Conservation (phyloP, 1,140 invertebrate species). For the Drosophila nigromelanica region DNA sequence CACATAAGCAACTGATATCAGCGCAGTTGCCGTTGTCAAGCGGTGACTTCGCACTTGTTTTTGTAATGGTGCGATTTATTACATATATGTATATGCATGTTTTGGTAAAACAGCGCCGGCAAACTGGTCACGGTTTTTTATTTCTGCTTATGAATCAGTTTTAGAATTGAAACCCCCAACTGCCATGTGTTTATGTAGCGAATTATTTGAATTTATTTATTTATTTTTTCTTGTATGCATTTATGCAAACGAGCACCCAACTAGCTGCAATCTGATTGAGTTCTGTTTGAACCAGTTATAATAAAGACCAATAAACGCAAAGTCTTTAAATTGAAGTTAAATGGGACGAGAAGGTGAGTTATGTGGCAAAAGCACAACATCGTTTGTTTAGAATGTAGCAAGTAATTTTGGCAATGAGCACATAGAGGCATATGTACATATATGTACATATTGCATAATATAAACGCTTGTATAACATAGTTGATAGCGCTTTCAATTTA, state of each 20-base stretch:
- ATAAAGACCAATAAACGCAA: slow-evolving; percentile 10
- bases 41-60: neutral
- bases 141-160: slow-evolving; percentile 33
- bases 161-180: neutral
- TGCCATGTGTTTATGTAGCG: slow-evolving; percentile 21
- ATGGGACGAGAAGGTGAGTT: slow-evolving; percentile 7
- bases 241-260: neutral
- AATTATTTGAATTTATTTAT: neutral
- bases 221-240: neutral
- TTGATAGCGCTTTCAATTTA: slow-evolving; percentile 18
- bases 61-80: neutral
- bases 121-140: slow-evolving; percentile 22
- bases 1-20: neutral
- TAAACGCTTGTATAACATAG: slow-evolving; percentile 30
- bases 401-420: slow-evolving; percentile 22
- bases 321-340: neutral
- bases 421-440: neutral
- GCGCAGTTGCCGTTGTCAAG: slow-evolving; percentile 2
- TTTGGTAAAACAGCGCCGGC: slow-evolving; percentile 1
- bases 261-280: neutral
- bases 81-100: neutral
- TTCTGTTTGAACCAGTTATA: slow-evolving; percentile 18
- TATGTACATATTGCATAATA: slow-evolving; percentile 38
- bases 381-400: neutral
- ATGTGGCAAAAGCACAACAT: slow-evolving; percentile 10